Evolutionary conservation across 2,113 vertebrate genomes (phyloP).

Genomic region (Nesogale talazaci): DNA sequence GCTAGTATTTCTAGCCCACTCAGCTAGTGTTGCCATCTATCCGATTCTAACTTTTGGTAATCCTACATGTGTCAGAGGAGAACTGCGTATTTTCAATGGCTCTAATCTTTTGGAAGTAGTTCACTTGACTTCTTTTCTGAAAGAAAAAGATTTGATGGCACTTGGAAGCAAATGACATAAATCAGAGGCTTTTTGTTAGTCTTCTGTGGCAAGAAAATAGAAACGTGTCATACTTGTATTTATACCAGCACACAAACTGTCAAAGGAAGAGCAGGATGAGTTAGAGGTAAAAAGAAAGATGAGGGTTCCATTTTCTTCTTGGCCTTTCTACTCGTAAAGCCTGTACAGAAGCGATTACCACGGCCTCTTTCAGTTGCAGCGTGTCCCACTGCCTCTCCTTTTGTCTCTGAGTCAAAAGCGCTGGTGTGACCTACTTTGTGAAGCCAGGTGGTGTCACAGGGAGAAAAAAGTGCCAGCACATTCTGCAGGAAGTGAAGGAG

Average conservation of each 20-base stretch:
- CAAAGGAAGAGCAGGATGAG: not conserved
- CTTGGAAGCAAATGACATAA: not conserved
- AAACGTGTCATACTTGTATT: not conserved
- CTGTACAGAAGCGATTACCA: slow-evolving; percentile 28
- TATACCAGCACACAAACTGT: not conserved
- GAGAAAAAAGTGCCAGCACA: not conserved
- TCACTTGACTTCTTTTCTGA: not conserved
- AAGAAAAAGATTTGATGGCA: not conserved
- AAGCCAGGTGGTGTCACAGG: slow-evolving; percentile 32
- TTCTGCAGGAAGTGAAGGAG: slow-evolving; percentile 2
- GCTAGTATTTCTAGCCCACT: not conserved
- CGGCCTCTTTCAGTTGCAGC: slow-evolving; percentile 37
- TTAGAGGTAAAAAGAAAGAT: slow-evolving; percentile 46
- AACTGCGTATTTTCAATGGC: not conserved
- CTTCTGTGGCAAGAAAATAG: not conserved
- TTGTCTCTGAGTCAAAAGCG: slow-evolving; percentile 53
- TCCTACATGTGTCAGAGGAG: not conserved
- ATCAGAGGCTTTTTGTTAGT: not conserved
- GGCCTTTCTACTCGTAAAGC: slow-evolving; percentile 35
- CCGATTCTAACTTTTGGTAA: not conserved
- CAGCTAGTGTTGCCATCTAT: not conserved
- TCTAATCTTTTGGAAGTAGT: not conserved
- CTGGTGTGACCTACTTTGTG: slow-evolving; percentile 64
- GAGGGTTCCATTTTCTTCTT: not conserved
- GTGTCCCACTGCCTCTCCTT: slow-evolving; percentile 1